phyloP scores from a whole-genome alignment of 2,797 vertebrate genomes.

The Acestrorhynchus altus region DNA sequence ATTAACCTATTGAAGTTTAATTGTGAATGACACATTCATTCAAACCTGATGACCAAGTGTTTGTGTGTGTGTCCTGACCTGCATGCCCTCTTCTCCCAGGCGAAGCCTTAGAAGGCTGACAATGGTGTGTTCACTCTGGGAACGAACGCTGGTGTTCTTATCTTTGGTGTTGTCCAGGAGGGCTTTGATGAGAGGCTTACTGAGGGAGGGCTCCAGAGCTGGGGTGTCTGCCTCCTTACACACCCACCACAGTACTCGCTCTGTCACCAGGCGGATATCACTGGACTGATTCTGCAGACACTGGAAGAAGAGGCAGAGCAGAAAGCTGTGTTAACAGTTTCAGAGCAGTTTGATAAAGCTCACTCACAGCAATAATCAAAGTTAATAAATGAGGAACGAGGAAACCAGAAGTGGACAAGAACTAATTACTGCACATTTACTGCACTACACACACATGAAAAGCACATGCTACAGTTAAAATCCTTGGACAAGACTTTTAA shows the following conservation, averaged over 20 bases:
- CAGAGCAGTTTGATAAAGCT: too few relatives aligned
- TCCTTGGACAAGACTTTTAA: too few relatives aligned
- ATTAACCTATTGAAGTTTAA: too few relatives aligned
- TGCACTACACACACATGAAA: too few relatives aligned
- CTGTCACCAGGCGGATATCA: slow-evolving; percentile 93
- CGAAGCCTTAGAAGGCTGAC: slow-evolving; percentile 91
- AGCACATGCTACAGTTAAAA: too few relatives aligned
- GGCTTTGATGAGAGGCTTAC: slow-evolving; percentile 94
- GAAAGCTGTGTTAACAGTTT: not conserved
- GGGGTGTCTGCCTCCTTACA: slow-evolving; percentile 84
- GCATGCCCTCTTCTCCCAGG: slow-evolving; percentile 86
- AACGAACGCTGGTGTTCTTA: slow-evolving; percentile 95
- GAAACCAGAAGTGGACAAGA: too few relatives aligned
- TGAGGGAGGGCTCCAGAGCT: slow-evolving; percentile 81
- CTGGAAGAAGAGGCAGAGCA: slow-evolving; percentile 57
- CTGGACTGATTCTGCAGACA: slow-evolving; percentile 95
- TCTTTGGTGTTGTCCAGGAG: slow-evolving; percentile 98
- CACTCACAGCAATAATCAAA: too few relatives aligned
- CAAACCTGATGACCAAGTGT: not conserved
- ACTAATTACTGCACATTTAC: too few relatives aligned
- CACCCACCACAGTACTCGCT: slow-evolving; percentile 97
- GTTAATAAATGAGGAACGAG: too few relatives aligned
- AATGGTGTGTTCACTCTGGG: slow-evolving; percentile 95
- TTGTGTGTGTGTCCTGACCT: slow-evolving; percentile 74
- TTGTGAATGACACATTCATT: too few relatives aligned